Conservation (phyloP, 2,888 invertebrate genomes). For the Amiota mariae region DNA sequence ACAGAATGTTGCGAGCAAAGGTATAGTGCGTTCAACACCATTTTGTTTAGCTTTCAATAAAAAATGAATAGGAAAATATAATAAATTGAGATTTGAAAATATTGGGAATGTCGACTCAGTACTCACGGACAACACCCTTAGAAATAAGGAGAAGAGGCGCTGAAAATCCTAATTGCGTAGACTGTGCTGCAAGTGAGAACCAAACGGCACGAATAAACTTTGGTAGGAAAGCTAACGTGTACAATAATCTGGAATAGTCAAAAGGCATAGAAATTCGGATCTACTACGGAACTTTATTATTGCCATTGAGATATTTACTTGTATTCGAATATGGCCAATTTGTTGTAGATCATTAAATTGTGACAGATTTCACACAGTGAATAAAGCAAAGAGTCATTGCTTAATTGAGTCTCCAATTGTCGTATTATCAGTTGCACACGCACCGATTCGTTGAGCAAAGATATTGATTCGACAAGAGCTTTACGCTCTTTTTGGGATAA, state of each 20-base stretch:
- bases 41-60: conserved; percentile 75
- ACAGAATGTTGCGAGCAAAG: conserved; percentile 88
- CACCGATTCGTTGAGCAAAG: conserved; percentile 79
- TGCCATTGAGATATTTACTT: conserved; percentile 76
- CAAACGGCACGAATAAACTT: conserved; percentile 85
- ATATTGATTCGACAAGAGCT: conserved; percentile 74
- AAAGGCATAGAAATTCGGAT: neutral
- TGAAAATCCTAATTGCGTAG: conserved; percentile 71
- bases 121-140: conserved; percentile 74
- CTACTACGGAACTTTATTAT: too few species aligned
- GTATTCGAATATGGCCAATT: conserved; percentile 87
- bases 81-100: neutral
- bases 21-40: conserved; percentile 78
- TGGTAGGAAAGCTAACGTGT: conserved; percentile 86
- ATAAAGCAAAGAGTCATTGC: conserved; percentile 77
- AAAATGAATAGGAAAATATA: neutral
- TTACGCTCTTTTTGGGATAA: conserved; percentile 63
- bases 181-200: conserved; percentile 74
- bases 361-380: conserved; percentile 87
- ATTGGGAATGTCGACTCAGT: neutral
- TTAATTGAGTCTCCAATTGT: conserved; percentile 70
- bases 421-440: conserved; percentile 75
- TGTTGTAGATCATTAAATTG: conserved; percentile 86
- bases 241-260: conserved; percentile 77
- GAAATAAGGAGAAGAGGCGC: conserved; percentile 72